Conservation (phyloP, 2,797 vertebrate genomes). For the Acanthurus leucopareius region DNA sequence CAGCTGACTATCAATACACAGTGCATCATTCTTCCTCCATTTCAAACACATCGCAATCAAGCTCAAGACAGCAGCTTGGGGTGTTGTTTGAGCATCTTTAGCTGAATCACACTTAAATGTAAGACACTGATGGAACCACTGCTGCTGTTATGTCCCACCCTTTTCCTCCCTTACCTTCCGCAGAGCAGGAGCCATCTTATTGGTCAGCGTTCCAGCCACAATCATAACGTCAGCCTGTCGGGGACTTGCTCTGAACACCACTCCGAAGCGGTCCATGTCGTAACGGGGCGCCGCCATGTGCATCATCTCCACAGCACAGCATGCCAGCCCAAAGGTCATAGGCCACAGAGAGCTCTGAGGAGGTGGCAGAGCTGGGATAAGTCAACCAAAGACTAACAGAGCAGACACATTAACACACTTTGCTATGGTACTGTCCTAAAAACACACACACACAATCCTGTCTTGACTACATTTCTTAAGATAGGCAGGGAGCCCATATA, state of each 20-base stretch:
- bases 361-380: background rate
- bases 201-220: slow-evolving; percentile 95
- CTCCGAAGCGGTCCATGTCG: slow-evolving; percentile 98
- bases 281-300: slow-evolving; percentile 97
- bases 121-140: background rate
- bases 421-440: background rate
- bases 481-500: background rate
- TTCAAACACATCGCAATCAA: slow-evolving; percentile 3
- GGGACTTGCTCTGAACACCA: slow-evolving; percentile 97
- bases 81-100: background rate
- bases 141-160: background rate
- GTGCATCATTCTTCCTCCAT: background rate
- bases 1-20: background rate
- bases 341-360: slow-evolving; percentile 97
- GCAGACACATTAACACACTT: background rate
- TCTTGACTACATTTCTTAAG: background rate
- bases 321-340: slow-evolving; percentile 97
- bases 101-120: background rate
- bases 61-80: background rate
- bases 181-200: slow-evolving; percentile 97
- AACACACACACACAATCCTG: background rate
- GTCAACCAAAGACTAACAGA: background rate
- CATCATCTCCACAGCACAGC: slow-evolving; percentile 99
- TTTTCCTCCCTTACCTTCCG: slow-evolving; percentile 88
- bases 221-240: slow-evolving; percentile 98